A percentile compares a stretch with the other conserved stretches of the same genome.
These are phyloP conservation scores for Pachyramphus minor DNA, from an alignment of 2,113 vertebrate genomes.

Conservation along the genomic window DNA sequence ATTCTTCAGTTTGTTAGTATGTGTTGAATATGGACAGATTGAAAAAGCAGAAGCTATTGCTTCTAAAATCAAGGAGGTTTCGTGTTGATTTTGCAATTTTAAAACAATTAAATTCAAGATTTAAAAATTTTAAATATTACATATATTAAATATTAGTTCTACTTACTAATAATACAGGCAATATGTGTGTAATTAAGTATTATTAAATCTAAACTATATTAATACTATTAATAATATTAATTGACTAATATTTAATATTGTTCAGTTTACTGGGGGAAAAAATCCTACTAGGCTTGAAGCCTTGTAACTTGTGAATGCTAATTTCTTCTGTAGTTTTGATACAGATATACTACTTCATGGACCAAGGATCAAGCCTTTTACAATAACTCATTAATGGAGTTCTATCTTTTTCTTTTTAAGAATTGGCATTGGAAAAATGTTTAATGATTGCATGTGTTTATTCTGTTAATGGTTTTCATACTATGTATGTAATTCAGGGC, in stretches of 20 bases:
- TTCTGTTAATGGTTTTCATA: neutral
- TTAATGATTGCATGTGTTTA: neutral
- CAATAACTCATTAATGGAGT: neutral
- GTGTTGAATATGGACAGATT: neutral
- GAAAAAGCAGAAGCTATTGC: neutral
- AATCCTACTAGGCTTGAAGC: neutral
- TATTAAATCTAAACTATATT: neutral
- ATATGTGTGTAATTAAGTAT: neutral
- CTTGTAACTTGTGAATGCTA: neutral
- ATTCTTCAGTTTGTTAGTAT: neutral
- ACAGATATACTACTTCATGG: neutral
- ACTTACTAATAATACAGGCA: neutral
- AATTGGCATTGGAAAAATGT: neutral
- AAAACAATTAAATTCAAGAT: neutral
- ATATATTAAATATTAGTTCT: neutral
- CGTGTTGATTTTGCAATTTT: neutral
- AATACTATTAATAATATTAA: neutral
- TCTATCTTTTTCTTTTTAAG: neutral
- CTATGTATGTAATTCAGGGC: neutral
- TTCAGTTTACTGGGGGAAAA: neutral
- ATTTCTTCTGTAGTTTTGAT: neutral
- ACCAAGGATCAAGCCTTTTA: neutral
- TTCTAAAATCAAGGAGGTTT: neutral
- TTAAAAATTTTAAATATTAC: neutral
- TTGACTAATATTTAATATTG: neutral